Conservation (phyloP, 2,113 vertebrate genomes). For the Isichthys henryi region DNA sequence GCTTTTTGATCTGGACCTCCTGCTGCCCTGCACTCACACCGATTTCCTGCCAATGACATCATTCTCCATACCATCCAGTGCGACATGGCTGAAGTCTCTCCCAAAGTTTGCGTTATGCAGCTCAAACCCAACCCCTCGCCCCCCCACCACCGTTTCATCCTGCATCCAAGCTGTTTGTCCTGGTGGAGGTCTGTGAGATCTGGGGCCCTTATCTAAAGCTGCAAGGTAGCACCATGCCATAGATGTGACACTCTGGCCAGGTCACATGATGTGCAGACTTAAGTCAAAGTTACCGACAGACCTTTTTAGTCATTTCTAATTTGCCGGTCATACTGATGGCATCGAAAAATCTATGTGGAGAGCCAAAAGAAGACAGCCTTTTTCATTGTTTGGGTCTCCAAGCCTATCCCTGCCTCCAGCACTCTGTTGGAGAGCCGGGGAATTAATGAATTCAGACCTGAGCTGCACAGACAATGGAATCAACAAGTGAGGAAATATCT, state of each 20-base stretch:
- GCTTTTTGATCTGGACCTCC: not conserved
- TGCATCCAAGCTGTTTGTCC: not conserved
- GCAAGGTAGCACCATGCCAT: not conserved
- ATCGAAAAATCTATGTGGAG: not conserved
- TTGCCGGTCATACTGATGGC: not conserved
- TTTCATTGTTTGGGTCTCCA: constrained; percentile 21
- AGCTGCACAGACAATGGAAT: constrained; percentile 26
- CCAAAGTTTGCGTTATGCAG: not conserved
- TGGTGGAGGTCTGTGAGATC: not conserved
- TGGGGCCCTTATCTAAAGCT: not conserved
- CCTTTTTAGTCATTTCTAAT: not conserved
- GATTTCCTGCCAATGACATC: constrained; percentile 9
- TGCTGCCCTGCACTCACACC: not conserved
- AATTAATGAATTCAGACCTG: constrained; percentile 44
- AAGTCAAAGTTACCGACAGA: not conserved
- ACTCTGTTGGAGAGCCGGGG: constrained; percentile 33
- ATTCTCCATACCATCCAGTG: not conserved
- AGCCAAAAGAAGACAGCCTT: constrained; percentile 28
- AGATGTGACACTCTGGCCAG: not conserved
- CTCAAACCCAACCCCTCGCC: not conserved
- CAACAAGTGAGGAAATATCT: constrained; percentile 9
- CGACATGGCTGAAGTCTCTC: not conserved
- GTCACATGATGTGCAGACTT: not conserved
- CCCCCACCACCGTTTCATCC: not conserved
- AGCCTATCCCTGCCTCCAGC: constrained; percentile 4